Evolutionary conservation across 1,140 invertebrate genomes (phyloP).

Genomic region (Papilio aristodemus): DNA sequence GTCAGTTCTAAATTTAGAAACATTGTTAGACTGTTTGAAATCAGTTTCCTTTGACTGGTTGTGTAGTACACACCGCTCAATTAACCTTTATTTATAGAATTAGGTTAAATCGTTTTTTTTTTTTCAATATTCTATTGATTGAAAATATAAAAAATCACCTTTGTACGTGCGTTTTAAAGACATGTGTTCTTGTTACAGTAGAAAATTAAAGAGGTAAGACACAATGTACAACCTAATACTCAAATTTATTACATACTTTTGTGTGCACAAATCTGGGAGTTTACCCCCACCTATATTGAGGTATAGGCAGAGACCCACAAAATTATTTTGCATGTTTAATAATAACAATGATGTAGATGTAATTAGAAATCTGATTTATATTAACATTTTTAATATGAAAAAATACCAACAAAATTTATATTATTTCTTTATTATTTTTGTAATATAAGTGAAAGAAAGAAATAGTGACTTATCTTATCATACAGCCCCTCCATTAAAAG

Average conservation of each 20-base stretch:
- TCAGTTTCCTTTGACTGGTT: constrained; percentile 10
- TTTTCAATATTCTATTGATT: background rate
- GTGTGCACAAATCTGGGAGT: no score
- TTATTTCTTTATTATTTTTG: no score
- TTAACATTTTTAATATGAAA: no score
- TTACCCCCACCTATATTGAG: no score
- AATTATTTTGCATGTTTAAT: no score
- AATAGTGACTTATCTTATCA: no score
- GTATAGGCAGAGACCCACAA: no score
- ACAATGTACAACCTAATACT: background rate
- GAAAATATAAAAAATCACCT: background rate
- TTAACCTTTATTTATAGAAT: background rate
- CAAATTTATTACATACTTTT: background rate
- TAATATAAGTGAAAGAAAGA: no score
- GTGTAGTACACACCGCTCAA: background rate
- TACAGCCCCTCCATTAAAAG: no score
- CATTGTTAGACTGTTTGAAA: constrained; percentile 32
- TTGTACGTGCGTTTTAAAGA: background rate
- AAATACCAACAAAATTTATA: no score
- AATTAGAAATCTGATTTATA: no score
- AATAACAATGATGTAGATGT: background rate
- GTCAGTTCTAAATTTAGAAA: constrained; percentile 42
- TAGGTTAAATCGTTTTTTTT: background rate
- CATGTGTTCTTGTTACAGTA: constrained; percentile 23
- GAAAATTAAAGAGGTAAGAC: constrained; percentile 8